Percentiles rank a stretch among this genome's conserved stretches.
Evolutionary conservation across 2,797 vertebrate species (phyloP).

Genomic region (Liasis olivaceus): DNA sequence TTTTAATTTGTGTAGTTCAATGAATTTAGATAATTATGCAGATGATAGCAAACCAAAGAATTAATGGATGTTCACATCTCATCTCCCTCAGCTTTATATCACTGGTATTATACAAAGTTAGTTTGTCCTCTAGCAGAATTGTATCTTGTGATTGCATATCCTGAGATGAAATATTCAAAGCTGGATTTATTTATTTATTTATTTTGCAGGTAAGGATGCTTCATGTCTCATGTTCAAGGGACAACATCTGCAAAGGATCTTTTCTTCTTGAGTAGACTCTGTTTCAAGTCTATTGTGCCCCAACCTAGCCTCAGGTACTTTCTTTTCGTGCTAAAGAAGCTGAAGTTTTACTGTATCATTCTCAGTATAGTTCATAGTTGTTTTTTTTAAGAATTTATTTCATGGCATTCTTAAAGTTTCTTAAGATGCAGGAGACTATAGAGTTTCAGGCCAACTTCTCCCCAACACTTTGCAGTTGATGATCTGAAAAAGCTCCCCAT

Average conservation of each 20-base stretch:
- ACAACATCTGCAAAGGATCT: background rate
- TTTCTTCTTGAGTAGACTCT: background rate
- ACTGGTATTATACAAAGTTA: background rate
- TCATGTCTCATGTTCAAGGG: background rate
- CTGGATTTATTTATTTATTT: background rate
- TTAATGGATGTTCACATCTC: background rate
- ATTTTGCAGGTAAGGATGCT: background rate
- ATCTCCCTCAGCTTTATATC: background rate
- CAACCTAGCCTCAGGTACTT: background rate
- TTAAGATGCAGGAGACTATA: background rate
- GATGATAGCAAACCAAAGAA: background rate
- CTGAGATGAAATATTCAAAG: background rate
- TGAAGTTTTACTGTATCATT: too few relatives aligned
- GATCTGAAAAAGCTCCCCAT: background rate
- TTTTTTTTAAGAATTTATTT: too few relatives aligned
- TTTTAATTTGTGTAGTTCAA: slow-evolving; percentile 8
- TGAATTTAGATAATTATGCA: slow-evolving; percentile 18
- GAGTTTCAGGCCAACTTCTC: background rate
- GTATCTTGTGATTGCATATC: background rate
- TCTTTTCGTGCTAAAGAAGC: too few relatives aligned
- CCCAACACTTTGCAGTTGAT: background rate
- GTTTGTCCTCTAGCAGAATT: background rate
- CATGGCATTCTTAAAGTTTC: too few relatives aligned
- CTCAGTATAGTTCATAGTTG: too few relatives aligned
- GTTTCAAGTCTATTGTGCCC: background rate